Evolutionary conservation across 2,797 vertebrate genomes (phyloP), one percentile per base, ranked within the genome.

Genomic region (Cyprinella venusta): DNA sequence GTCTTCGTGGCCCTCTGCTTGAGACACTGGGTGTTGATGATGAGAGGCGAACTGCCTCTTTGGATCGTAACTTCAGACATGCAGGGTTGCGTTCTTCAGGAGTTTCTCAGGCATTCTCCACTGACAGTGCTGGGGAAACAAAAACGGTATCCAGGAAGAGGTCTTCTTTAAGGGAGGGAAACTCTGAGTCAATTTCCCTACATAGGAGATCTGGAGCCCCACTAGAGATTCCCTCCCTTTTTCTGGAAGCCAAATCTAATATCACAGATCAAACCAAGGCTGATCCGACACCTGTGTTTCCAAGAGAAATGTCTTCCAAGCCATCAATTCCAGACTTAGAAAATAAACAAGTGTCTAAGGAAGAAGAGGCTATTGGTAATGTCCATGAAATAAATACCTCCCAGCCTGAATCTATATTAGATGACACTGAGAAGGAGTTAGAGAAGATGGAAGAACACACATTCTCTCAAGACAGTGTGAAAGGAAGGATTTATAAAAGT

Each of bases 121-220:
- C 96, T 0, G 97, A 98, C 72, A 94, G 88, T 6, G 87, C 97
- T 0, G 91, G 82, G 0, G 94, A 96, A 36, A 95, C 94, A 0
- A 97, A 96, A 89, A 94, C 90, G 84, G 94, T 91, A 52, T 94
- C 97, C 70, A 91, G 95, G 54, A 99, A 99, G 87, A 98, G 97
- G 85, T 91, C 96, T 84, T 98, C 97, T 76, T 98, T 98, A 87
- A 96, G 95, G 8, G 96, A 97, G 0, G 96, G 94, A 0, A 97
- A 98, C 0, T 94, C 95, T 0, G 97, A 98, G 86, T 95, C 97
- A 4, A 93, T 97, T 0, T 92, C 95, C 13, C 90, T 97, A 76
- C 98, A 97, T 86, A 95, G 98, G 56, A 95, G 96, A 13, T 97
- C 95, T 0, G 98, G 98, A 1, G 97, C 96, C 0, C 98, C 98